Base-by-base conservation (phyloP, 2,113 vertebrate genomes). In the Entomyzon cyanotis region DNA sequence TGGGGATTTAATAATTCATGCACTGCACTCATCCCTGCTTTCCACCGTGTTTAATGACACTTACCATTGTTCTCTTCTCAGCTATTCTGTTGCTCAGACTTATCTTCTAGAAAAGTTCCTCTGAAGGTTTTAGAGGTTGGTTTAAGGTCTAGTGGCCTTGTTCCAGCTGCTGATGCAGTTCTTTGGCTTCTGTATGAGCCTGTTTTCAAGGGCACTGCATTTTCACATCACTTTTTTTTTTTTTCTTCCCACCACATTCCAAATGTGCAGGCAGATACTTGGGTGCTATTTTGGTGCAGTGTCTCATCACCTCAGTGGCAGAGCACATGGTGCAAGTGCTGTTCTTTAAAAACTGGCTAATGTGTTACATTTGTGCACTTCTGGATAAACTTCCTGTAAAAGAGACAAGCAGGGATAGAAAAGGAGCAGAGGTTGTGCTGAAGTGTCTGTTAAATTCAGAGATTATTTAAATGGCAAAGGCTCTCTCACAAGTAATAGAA, bases 151-250 rank as follows among this genome's bases (percentile, higher is more conserved):
- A 18, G 55, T 97, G 93, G 93, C 95, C 83, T 96, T 87, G 76
- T 87, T 96, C 95, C 95, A 95, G 90, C 88, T 97, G 95, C 95
- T 96, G 95, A 95, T 93, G 73, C 89, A 49, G 83, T 93, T 96
- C 73, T 89, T 93, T 58, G 65, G 41, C 77, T 93, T 90, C 84
- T 89, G n/a, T 49, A 23, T 41, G 74, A 84, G 82, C 67, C 90
- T 0, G 0, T 89, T 92, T 96, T 95, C 95, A 93, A 96, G 96
- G 95, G 30, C 88, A 68, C 58, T 96, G 73, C 73, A 68, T 93
- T 94, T 90, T 95, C 76, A 70, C n/a, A 21, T 75, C 69, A 82
- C 73, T 37, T 88, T 80, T 89, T 84, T 55, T 59, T 50, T 89
- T 84, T 55, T 59, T 50, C 49, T 94, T 89, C 68, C 90, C 77